These are phyloP conservation scores for Xylota sylvarum DNA, from an alignment of 2,888 invertebrate species.

Conservation along the genomic window DNA sequence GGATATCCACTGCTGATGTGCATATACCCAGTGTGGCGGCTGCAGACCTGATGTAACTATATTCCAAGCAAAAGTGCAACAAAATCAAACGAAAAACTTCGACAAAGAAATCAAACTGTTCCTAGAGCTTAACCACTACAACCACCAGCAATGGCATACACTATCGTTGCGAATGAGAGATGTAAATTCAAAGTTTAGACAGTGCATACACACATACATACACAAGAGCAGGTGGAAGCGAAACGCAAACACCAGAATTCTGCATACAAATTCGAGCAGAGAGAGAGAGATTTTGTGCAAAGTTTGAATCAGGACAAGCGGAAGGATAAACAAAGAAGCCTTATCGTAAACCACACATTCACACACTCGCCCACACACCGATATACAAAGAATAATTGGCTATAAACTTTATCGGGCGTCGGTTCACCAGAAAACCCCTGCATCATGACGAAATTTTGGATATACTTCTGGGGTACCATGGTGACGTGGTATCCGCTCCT, in stretches of 20 bases:
- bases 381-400: constrained; percentile 67
- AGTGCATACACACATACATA: constrained; percentile 7
- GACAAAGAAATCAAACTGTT: constrained; percentile 71
- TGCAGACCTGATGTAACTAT: constrained; percentile 49
- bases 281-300: constrained; percentile 52
- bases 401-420: constrained; percentile 71
- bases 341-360: constrained; percentile 64
- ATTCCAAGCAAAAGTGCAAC: constrained; percentile 56
- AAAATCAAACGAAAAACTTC: constrained; percentile 68
- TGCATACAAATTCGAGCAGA: constrained; percentile 18
- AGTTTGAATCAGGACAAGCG: constrained; percentile 71
- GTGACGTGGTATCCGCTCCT: constrained; percentile 82
- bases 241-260: constrained; percentile 60
- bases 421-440: constrained; percentile 60
- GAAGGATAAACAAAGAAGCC: constrained; percentile 74
- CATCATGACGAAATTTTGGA: constrained; percentile 80
- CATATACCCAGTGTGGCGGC: constrained; percentile 51
- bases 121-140: constrained; percentile 69
- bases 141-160: constrained; percentile 12
- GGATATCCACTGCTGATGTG: constrained; percentile 74
- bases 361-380: constrained; percentile 31
- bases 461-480: constrained; percentile 80
- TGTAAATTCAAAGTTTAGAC: constrained; percentile 61
- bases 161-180: constrained; percentile 53
- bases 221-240: constrained; percentile 57